Evolutionary conservation across 2,888 invertebrate species (phyloP).

Genomic region (Slavum lentiscoides): DNA sequence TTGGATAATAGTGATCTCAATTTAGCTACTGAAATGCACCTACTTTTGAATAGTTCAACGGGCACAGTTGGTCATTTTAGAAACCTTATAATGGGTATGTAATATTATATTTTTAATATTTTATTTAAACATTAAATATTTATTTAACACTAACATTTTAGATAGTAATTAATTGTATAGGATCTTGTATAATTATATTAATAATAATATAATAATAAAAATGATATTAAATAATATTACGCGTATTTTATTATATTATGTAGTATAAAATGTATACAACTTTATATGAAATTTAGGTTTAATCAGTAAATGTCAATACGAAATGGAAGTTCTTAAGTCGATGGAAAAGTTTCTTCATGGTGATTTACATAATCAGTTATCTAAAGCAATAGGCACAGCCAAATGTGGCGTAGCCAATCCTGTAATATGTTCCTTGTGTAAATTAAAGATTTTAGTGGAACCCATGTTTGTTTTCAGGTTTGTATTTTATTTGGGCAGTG

Average conservation of each 20-base stretch:
- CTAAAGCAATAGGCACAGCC: conserved; percentile 56
- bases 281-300: conserved; percentile 64
- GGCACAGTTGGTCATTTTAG: conserved; percentile 64
- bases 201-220: no score
- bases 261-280: not conserved
- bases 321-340: conserved; percentile 72
- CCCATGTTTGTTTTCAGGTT: conserved; percentile 56
- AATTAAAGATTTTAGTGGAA: conserved; percentile 44
- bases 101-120: not conserved
- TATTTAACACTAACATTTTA: no score
- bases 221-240: no score
- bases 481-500: not conserved
- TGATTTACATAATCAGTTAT: conserved; percentile 68
- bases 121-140: no score
- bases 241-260: not conserved
- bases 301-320: conserved; percentile 75
- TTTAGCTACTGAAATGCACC: conserved; percentile 62
- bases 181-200: not conserved
- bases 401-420: conserved; percentile 55
- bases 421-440: conserved; percentile 50
- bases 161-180: no score
- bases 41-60: conserved; percentile 63
- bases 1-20: conserved; percentile 64
- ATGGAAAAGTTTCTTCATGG: conserved; percentile 70
- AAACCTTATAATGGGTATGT: conserved; percentile 62